Evolutionary conservation across 2,888 invertebrate species (phyloP).

Genomic region (Callimorpha dominula): DNA sequence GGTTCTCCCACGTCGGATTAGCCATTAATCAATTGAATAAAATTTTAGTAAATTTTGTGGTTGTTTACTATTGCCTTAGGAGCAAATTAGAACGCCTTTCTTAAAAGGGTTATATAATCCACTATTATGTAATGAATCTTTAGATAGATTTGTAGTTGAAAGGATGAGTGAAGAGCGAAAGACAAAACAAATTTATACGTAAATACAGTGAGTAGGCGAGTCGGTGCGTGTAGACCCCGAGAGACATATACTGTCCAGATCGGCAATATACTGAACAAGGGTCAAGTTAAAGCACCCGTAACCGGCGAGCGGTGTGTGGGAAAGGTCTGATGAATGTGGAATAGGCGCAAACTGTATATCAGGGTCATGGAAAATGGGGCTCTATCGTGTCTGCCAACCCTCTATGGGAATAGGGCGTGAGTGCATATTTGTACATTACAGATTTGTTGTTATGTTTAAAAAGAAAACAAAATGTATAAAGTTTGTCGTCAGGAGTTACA

Average conservation of each 20-base stretch:
- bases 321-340: not conserved
- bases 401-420: not conserved
- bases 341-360: not conserved
- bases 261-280: not conserved
- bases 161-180: not conserved
- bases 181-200: not conserved
- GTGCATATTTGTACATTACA: not conserved
- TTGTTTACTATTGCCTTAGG: too few relatives aligned
- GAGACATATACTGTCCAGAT: not conserved
- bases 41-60: too few relatives aligned
- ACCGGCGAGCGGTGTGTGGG: not conserved
- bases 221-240: not conserved
- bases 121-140: not conserved
- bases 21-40: too few relatives aligned
- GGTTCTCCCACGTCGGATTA: too few relatives aligned
- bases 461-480: too few relatives aligned
- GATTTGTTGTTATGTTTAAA: too few relatives aligned
- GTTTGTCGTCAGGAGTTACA: too few relatives aligned
- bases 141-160: not conserved
- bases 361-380: not conserved
- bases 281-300: not conserved
- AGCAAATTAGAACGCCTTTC: too few relatives aligned
- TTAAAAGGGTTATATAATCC: too few relatives aligned
- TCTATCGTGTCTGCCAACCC: not conserved
- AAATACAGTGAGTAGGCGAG: not conserved